Percentiles rank a stretch among this genome's conserved stretches.
phyloP scores from a whole-genome alignment of 2,797 vertebrate species.

The Apodemus agrarius region DNA sequence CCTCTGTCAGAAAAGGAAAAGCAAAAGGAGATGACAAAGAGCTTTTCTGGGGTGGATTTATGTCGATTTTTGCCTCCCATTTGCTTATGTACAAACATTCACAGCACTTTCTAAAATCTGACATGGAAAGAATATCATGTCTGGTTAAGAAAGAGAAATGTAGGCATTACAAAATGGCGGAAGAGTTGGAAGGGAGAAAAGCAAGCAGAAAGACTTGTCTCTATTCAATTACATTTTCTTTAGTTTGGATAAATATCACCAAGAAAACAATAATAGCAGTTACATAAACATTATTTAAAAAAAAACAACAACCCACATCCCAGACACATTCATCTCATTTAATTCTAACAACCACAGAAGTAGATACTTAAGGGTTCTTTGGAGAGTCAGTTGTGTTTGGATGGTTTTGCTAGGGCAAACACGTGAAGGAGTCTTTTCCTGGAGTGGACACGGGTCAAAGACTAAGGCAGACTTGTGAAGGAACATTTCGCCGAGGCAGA shows the following conservation, averaged over 20 bases:
- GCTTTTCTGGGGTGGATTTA: background rate
- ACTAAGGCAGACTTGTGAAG: background rate
- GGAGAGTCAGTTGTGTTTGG: background rate
- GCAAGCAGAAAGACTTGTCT: background rate
- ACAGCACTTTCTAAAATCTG: background rate
- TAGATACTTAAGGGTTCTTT: background rate
- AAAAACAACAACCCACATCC: background rate
- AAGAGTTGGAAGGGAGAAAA: background rate
- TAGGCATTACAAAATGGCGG: background rate
- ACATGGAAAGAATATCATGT: background rate
- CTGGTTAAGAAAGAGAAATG: background rate
- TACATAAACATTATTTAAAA: background rate
- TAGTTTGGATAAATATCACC: constrained; percentile 12
- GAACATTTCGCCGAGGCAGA: background rate
- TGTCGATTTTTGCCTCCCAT: background rate
- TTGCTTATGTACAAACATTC: background rate
- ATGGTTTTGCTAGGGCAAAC: background rate
- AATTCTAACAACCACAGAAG: background rate
- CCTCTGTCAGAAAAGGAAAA: background rate
- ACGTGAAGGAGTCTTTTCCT: background rate
- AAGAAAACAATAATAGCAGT: background rate
- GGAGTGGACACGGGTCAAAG: background rate
- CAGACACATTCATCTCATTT: background rate
- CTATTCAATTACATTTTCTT: background rate
- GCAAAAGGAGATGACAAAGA: background rate